Base-by-base conservation (phyloP, 1,140 invertebrate genomes). In the Drosophila lini region DNA sequence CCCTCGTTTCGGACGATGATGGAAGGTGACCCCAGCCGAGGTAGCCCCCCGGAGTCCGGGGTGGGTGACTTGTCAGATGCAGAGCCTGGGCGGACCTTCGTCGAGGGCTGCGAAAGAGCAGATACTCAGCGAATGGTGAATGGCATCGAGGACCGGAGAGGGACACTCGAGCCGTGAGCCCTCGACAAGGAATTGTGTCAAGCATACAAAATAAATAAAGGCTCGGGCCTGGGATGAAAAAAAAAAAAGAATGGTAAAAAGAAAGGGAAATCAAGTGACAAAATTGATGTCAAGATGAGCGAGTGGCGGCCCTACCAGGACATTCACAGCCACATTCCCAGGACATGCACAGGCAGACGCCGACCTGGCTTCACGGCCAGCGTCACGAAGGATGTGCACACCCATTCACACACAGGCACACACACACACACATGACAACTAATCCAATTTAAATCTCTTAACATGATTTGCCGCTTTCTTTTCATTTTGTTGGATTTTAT, bases 361-460 rank as follows among this genome's bases (percentile, higher is more conserved):
- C n/a, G 56, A 63, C 25, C 38, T 38, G 62, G 60, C 67, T 76
- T 84, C 81, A 80, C 70, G 76, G 81, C 73, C 83, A 78, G 31
- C 68, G 82, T 36, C 62, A 70, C 58, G 45, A 40, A 62, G 32
- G 62, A 65, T 38, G 65, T n/a, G 22, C 9, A 64, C 42, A 50
- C 50, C 42, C 57, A 40, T 11, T 56, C 28, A 28, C 22, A 60
- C 38, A 48, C 22, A 22, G 22, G 22, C 56, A 42, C 50, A 28
- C n/a, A 60, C 19, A 40, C 64, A 74, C 78, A 74, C 63, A 82
- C 83, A 86, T 81, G 84, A 61, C 77, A 64, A 77, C 80, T 88
- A 88, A 88, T 88, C 84, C 83, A 88, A 88, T 88, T 88, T 88
- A 88, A 88, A 89, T 89, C 83, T 88, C 83, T 89, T 88, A 88